Conservation (phyloP, 2,797 vertebrate species). For the Chlorospingus semifuscus region DNA sequence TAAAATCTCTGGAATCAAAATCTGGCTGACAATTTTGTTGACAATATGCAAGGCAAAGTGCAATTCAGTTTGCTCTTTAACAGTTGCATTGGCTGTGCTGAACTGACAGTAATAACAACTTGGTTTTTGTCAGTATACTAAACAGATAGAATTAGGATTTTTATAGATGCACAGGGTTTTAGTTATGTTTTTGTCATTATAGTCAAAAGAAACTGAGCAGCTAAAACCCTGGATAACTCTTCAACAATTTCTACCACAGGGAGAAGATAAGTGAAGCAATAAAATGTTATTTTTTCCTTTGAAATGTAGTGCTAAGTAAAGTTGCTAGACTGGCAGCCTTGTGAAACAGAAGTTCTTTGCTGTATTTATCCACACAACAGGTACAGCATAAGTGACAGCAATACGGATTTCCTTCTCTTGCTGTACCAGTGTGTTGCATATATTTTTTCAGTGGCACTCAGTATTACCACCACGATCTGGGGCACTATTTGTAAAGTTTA, state of each 20-base stretch:
- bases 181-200: slow-evolving; percentile 40
- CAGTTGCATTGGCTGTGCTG: slow-evolving; percentile 20
- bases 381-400: neutral
- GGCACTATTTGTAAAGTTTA: neutral
- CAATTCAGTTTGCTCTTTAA: slow-evolving; percentile 9
- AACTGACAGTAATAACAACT: slow-evolving; percentile 59
- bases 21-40: neutral
- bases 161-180: slow-evolving; percentile 28
- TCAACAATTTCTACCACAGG: slow-evolving; percentile 9
- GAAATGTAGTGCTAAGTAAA: slow-evolving; percentile 45
- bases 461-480: neutral
- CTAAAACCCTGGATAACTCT: slow-evolving; percentile 33
- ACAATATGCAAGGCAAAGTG: slow-evolving; percentile 13
- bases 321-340: slow-evolving; percentile 29
- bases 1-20: slow-evolving; percentile 43
- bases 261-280: slow-evolving; percentile 41
- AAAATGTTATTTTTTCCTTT: slow-evolving; percentile 32
- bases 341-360: slow-evolving; percentile 25
- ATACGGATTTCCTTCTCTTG: neutral
- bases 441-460: neutral
- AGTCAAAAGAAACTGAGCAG: slow-evolving; percentile 35
- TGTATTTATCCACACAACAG: slow-evolving; percentile 15
- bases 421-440: neutral
- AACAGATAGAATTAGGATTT: slow-evolving; percentile 50
- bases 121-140: slow-evolving; percentile 49